Base-by-base conservation (phyloP, 2,888 invertebrate species). In the Eurois occulta region DNA sequence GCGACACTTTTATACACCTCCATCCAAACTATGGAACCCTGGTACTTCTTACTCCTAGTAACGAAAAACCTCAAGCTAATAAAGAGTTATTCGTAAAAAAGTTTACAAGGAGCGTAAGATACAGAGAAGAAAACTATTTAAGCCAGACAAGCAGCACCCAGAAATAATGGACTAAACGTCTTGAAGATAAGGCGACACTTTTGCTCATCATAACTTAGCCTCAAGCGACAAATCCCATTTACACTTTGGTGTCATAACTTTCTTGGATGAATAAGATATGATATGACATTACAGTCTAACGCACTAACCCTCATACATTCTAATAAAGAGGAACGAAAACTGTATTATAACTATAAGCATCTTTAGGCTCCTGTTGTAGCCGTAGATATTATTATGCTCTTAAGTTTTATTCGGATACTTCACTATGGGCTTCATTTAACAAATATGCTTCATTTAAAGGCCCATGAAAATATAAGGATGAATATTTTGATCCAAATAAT, bases 181-280 rank as follows among this genome's bases (percentile, higher is more conserved):
- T 78, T 83, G 68, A 65, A 69, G 68, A 48, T 78, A 83, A 11
- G 46, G 52, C 38, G n/a, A 73, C 55, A 46, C 32, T 70, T 75
- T 62, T 81, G 62, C 46, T 83, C 85, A 80, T 76, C 81, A 68
- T 81, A 80, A 83, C 43, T 84, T 84, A 68, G 85, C 87, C 88
- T 80, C 64, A 38, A 78, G 88, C 86, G 64, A 77, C 78, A 86
- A 86, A 87, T 86, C 81, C 80, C 75, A 85, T 87, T 87, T 87
- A 86, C 86, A 83, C 78, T 87, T 85, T 80, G 75, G 81, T 86
- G 74, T 81, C 73, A 79, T 86, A 80, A 83, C 82, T 81, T 80
- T 69, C 69, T 70, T 82, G 70, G 84, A 85, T 78, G 81, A 77
- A 86, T 88, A 64, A 82, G 62, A 86, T 88, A 64, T 84, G 58